A percentile compares a stretch with the other conserved stretches of the same genome.
Evolutionary conservation across 2,113 vertebrate genomes (phyloP).

Genomic region (Aphyosemion australe): DNA sequence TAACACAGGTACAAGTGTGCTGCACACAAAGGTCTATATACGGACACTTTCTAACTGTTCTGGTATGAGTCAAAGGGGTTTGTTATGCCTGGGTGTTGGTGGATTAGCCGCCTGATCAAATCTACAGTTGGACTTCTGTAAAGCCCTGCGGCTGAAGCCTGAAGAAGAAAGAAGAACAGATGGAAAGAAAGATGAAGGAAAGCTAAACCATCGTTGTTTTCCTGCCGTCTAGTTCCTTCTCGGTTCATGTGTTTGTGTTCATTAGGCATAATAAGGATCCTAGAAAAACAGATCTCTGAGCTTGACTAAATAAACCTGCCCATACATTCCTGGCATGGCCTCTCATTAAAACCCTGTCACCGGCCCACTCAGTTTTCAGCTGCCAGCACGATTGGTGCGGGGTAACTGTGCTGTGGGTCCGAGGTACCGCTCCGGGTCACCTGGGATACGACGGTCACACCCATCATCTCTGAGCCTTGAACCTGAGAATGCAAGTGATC

Average conservation of each 20-base stretch:
- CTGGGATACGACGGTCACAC: constrained; percentile 24
- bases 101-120: constrained; percentile 55
- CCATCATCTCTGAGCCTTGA: constrained; percentile 21
- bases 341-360: constrained; percentile 71
- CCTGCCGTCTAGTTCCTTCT: constrained; percentile 46
- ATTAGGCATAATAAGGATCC: constrained; percentile 72
- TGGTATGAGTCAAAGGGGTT: constrained; percentile 36
- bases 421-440: constrained; percentile 39
- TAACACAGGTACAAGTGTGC: constrained; percentile 43
- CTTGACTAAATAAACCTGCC: constrained; percentile 75
- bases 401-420: constrained; percentile 9
- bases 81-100: constrained; percentile 38
- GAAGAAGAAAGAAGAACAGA: constrained; percentile 7
- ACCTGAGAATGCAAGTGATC: constrained; percentile 9
- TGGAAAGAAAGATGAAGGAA: constrained; percentile 32
- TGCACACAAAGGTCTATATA: constrained; percentile 7
- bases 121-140: constrained; percentile 21
- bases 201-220: constrained; percentile 60
- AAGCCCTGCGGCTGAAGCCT: constrained; percentile 17
- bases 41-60: neutral
- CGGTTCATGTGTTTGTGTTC: constrained; percentile 64
- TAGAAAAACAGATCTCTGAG: constrained; percentile 75
- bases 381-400: constrained; percentile 28
- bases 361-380: constrained; percentile 59
- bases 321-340: constrained; percentile 67